Base-by-base conservation (phyloP, 2,797 vertebrate genomes). In the Zenarchopterus dispar region DNA sequence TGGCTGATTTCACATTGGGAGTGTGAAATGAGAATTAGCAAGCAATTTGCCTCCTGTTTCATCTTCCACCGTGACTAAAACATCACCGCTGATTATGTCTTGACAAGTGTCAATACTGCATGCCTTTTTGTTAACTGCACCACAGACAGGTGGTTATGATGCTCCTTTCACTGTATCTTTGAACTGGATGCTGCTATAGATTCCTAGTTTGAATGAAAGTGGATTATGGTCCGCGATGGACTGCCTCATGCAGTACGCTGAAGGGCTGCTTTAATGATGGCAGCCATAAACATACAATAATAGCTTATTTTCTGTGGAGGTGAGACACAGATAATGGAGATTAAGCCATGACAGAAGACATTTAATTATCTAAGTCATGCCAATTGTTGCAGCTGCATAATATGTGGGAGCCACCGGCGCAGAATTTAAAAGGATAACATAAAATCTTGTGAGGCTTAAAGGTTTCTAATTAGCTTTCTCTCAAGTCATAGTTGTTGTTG, bases 1-100 rank as follows among this genome's bases (percentile, higher is more conserved):
- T 84, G 86, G 78, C 73, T 89, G 84, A 80, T 86, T 89, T 88
- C 84, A 87, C 84, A 82, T 90, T 68, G 80, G 82, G 80, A 89
- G 80, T 85, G 82, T 89, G 89, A 89, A 91, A 90, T 82, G 84
- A 88, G 82, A 85, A 85, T 91, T 90, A 89, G 81, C 78, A 81
- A 90, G 89, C 85, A 86, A 92, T 91, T 87, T 84, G 79, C 82
- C 77, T 84, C 76, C 88, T 67, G 82, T 84, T 89, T 82, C 80
- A 80, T 73, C 75, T 79, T 75, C 77, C 70, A 68, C 71, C 78
- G 78, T 76, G 90, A 88, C 89, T 86, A 84, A 88, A 91, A 87
- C 81, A 88, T 89, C 85, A 81, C 50, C 7, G 75, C 74, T 81
- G 86, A 90, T 90, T 83, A 87, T 81, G 80, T 85, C 77, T 77